Evolutionary conservation across 2,797 vertebrate species (phyloP).

Genomic region (Chaetophractus vellerosus): DNA sequence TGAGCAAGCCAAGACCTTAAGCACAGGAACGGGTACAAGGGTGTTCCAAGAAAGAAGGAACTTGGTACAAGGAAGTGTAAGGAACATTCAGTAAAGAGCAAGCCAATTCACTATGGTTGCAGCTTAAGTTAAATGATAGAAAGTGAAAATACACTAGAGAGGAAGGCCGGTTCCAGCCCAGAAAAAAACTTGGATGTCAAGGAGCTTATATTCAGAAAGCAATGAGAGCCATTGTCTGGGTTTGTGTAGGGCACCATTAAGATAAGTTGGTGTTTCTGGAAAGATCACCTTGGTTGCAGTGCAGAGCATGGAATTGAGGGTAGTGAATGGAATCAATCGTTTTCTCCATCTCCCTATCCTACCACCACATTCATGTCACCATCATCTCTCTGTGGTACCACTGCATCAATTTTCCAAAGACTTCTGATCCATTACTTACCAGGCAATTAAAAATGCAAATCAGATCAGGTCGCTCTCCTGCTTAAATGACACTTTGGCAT

Average conservation of each 20-base stretch:
- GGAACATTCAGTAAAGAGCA: neutral
- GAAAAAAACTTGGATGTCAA: neutral
- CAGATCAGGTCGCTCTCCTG: neutral
- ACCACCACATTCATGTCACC: neutral
- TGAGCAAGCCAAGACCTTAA: neutral
- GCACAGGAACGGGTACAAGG: neutral
- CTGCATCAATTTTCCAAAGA: neutral
- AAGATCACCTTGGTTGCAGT: neutral
- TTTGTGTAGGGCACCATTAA: neutral
- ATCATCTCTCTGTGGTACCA: neutral
- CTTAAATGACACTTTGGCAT: neutral
- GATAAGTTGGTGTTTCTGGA: neutral
- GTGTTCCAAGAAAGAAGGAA: neutral
- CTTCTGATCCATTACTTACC: neutral
- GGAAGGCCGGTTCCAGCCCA: neutral
- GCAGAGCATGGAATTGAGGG: neutral
- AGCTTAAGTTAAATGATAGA: neutral
- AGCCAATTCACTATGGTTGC: neutral
- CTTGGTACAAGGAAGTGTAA: neutral
- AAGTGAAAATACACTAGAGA: neutral
- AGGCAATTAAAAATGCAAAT: conserved; percentile 13
- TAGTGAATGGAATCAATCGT: neutral
- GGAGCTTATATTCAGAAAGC: neutral
- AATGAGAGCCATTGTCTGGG: neutral
- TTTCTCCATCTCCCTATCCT: neutral